phyloP scores from a whole-genome alignment of 2,113 vertebrate species.

The Tragelaphus imberbis region DNA sequence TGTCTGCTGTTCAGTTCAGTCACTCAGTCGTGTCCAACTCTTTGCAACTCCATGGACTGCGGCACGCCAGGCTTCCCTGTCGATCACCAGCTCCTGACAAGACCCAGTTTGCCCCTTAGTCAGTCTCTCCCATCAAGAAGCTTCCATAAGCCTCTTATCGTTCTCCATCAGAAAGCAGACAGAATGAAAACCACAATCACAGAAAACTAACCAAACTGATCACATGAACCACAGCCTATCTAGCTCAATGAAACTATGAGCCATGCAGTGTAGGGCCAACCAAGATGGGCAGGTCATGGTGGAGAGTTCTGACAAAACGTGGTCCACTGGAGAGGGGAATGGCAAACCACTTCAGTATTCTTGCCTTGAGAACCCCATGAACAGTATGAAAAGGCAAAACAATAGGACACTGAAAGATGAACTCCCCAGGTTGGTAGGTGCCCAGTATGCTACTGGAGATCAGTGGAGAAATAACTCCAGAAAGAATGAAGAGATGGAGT shows the following conservation, averaged over 20 bases:
- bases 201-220: background rate
- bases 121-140: background rate
- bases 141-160: background rate
- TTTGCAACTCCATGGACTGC: background rate
- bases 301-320: background rate
- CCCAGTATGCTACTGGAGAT: background rate
- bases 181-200: background rate
- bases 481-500: background rate
- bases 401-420: background rate
- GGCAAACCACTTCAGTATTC: background rate
- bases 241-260: background rate
- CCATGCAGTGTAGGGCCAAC: background rate
- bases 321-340: background rate
- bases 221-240: background rate
- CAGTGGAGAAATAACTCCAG: background rate
- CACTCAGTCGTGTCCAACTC: background rate
- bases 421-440: background rate
- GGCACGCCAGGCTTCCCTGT: background rate
- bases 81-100: background rate
- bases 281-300: background rate
- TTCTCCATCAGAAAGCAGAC: background rate
- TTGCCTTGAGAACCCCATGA: background rate
- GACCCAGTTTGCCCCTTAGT: background rate
- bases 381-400: background rate
- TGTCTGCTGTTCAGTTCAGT: background rate